Base-by-base conservation (phyloP, 2,888 invertebrate genomes). In the Philereme transversata region DNA sequence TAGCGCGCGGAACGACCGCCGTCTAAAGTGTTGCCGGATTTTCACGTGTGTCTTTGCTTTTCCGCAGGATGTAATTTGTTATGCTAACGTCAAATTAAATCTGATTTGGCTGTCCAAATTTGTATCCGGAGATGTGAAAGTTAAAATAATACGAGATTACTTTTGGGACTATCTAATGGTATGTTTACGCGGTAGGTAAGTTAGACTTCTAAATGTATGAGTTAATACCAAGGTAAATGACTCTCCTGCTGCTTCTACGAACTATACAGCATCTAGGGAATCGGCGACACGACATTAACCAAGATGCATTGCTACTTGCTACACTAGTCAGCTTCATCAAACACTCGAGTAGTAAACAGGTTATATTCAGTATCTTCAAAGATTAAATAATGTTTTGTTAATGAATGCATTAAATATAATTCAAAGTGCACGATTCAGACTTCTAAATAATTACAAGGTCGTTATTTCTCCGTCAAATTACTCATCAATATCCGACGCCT, bases 401-500 rank as follows among this genome's bases (percentile, higher is more conserved):
- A 36, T 38, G 8, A n/a, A 41, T 51, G 4, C 2, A 5, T 49
- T 53, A 51, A 51, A 55, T 60, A 61, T 57, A 65, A 51, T 62
- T 54, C 49, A 55, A 22, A 45, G 51, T 61, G 41, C 59, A 59
- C 55, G 55, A 57, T 64, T 56, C 52, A 62, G 61, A 54, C 77
- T 72, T 75, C 77, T 84, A 76, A 84, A 85, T 87, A 84, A 86
- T 86, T 83, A 86, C 74, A 69, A 71, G 78, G 72, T 75, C 77
- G 79, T 83, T 81, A 83, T 77, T 83, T 82, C 82, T 74, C 79
- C 81, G 80, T 85, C 86, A 86, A 88, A 87, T 88, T 87, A 87
- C 87, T 88, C 85, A 87, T 88, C 87, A 90, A 90, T 88, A 88
- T 84, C 83, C 79, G 77, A 83, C 82, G 85, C 84, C 82, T 86